Evolutionary conservation across 2,888 invertebrate genomes (phyloP).

Genomic region (Drosophila borborema): DNA sequence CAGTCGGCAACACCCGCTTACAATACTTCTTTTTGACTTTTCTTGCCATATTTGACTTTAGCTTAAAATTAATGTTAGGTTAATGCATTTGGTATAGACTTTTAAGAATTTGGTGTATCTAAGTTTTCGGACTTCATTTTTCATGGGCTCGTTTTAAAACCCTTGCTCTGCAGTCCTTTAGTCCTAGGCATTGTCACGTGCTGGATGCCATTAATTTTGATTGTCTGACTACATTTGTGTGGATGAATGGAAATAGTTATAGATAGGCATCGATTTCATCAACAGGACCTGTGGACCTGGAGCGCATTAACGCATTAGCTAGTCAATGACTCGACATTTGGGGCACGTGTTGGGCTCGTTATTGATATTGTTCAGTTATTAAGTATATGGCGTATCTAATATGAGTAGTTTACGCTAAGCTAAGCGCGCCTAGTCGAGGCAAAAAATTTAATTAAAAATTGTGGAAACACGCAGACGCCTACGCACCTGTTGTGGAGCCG

Average conservation of each 20-base stretch:
- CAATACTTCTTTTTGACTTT: too few species aligned
- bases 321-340: constrained; percentile 22
- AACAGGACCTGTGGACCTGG: background rate
- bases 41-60: too few species aligned
- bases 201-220: background rate
- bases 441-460: constrained; percentile 55
- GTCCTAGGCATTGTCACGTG: background rate
- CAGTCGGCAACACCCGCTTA: too few species aligned
- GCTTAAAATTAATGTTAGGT: too few species aligned
- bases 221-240: background rate
- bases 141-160: background rate
- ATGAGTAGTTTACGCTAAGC: constrained; percentile 31
- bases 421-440: constrained; percentile 11
- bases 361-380: constrained; percentile 42
- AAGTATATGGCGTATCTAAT: background rate
- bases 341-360: constrained; percentile 31
- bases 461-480: constrained; percentile 25
- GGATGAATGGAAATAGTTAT: background rate
- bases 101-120: too few species aligned
- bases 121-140: background rate
- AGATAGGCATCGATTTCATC: background rate
- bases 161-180: background rate
- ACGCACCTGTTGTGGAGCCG: constrained; percentile 33
- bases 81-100: too few species aligned
- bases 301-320: background rate